Evolutionary conservation across 2,888 invertebrate genomes (phyloP), one percentile per base, ranked within the genome.

Genomic region (Noctua fimbriata): DNA sequence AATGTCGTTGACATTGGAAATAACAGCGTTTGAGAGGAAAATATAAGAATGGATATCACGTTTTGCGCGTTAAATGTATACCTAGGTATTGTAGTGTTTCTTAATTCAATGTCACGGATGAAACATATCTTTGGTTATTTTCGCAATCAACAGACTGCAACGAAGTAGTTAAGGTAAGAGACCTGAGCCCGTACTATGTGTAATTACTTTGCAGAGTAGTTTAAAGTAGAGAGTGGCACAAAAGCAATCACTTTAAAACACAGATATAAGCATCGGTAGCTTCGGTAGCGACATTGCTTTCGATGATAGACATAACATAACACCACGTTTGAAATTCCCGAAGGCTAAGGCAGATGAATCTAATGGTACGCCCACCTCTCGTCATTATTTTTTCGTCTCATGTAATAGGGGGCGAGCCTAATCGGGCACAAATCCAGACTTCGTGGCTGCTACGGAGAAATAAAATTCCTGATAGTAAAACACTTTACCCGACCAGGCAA

Each of bases 1-100:
- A 55, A 76, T 63, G 69, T 84, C 79, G 44, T 72, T 69, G 79
- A 49, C 79, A 65, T 72, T 74, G n/a, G 24, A 67, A 82, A 85
- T 58, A 58, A 72, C 9, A 41, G 63, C 36, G 18, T 58, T 67
- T 24, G 36, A n/a, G 5, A 24, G 36, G n/a, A 52, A 44, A 82
- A 73, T 69, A 14, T 49, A 44, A 47, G 28, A 67, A 66, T 67
- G 49, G 12, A 49, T 21, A 44, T 32, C 32, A 73, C 55, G 79
- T 72, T 58, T 70, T 60, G 24, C 36, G n/a, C 70, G 36, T 80
- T 58, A 63, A 69, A 73, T 55, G 52, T 16, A 41, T 49, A 55
- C 44, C 14, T 2, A 12, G 47, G 47, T 16, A 47, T 21, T 44
- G 69, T 70, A n/a, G 7, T 36, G n/a, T 66, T 83, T 77, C 66